Base-by-base conservation (phyloP, 2,113 vertebrate genomes). In the Thomomys bottae region DNA sequence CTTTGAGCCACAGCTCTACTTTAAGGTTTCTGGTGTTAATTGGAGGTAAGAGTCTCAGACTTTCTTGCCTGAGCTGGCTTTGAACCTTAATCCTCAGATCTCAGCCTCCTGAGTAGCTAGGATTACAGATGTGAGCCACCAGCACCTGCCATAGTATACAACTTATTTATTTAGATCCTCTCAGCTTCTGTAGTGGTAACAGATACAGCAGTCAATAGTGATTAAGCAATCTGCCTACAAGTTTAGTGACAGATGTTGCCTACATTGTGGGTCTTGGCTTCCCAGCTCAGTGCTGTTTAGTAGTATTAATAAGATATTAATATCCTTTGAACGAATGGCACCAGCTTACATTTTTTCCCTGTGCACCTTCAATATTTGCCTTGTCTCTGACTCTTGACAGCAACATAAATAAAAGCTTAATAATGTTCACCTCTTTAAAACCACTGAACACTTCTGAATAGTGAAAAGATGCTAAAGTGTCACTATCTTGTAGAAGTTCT, bases 391-490 rank as follows among this genome's bases (percentile, higher is more conserved):
- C 71, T 67, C 54, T 88, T 45, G 32, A 71, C 2, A 63, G 20
- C 54, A 76, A 14, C 30, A 5, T 70, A 78, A 92, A 71, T 49
- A 79, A 79, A 88, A 77, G 45, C 40, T 61, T 85, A 94, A 40
- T 77, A 59, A 40, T 71, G 38, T 77, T 78, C 61, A 75, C 78
- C 73, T 23, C 70, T 54, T 79, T 59, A 42, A 0, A 91, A 72
- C 80, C 42, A n/a, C 9, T 79, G 81, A 89, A 90, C 79, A 82
- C 42, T 10, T 70, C 23, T 66, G 36, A 94, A 71, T 30, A 86
- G 84, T 59, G 66, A 73, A 86, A 88, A 88, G 70, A 78, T 59
- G 54, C 49, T 87, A 64, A 88, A 85, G 42, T 73, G 49, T 92
- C 49, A 75, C 84, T 45, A 21, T 42, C 36, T 24, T 84, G 59